Percentiles rank a stretch among this genome's conserved stretches.
These are phyloP conservation scores for Autographa pulchrina DNA, from an alignment of 2,888 invertebrate species.

Conservation along the genomic window DNA sequence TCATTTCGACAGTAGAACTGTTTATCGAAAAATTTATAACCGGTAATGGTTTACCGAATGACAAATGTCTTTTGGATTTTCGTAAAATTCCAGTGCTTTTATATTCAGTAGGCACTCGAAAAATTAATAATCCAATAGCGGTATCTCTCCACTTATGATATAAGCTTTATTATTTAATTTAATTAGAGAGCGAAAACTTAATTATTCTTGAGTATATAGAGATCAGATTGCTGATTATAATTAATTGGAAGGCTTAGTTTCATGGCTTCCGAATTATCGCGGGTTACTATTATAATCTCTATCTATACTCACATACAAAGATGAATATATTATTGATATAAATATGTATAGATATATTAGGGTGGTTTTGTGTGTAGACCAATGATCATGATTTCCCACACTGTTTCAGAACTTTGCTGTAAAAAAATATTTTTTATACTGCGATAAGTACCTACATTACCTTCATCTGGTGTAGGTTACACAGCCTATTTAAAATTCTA, in stretches of 20 bases:
- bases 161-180: slow-evolving; percentile 50
- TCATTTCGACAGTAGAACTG: slow-evolving; percentile 64
- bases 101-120: slow-evolving; percentile 60
- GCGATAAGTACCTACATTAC: too few species aligned
- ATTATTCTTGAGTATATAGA: slow-evolving; percentile 19
- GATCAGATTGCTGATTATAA: not conserved
- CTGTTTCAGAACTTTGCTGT: not conserved
- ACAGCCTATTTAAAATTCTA: too few species aligned
- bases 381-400: not conserved
- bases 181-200: slow-evolving; percentile 24
- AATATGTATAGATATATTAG: not conserved
- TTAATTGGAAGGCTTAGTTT: slow-evolving; percentile 5
- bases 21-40: slow-evolving; percentile 51
- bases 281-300: not conserved
- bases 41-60: slow-evolving; percentile 54
- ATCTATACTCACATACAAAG: too few species aligned
- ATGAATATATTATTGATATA: too few species aligned
- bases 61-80: slow-evolving; percentile 45
- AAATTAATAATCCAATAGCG: slow-evolving; percentile 63
- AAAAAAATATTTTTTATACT: too few species aligned
- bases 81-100: slow-evolving; percentile 58
- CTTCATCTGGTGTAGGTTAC: too few species aligned
- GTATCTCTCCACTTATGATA: slow-evolving; percentile 60
- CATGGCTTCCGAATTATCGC: slow-evolving; percentile 1
- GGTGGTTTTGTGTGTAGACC: not conserved